Percentiles rank a stretch among this genome's conserved stretches.
Conservation (phyloP, 1,140 invertebrate species). For the Cepaea nemoralis region DNA sequence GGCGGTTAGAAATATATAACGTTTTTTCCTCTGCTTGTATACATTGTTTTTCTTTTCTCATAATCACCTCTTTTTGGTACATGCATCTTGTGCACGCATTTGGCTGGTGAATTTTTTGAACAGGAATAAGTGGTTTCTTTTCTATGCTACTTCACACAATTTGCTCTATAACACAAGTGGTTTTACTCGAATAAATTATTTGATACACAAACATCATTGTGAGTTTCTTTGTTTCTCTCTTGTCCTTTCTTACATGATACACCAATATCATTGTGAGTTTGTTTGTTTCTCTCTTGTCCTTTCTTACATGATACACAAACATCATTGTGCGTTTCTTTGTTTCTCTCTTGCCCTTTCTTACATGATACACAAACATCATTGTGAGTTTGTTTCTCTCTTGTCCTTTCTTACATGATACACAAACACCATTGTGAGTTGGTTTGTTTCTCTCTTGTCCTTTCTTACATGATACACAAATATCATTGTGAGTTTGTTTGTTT, state of each 20-base stretch:
- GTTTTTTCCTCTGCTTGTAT: not conserved
- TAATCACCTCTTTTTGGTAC: not conserved
- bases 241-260: not conserved
- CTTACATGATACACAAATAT: too few species aligned
- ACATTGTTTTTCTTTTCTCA: not conserved
- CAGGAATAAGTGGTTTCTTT: not conserved
- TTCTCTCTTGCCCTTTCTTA: too few species aligned
- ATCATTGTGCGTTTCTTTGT: too few species aligned
- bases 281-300: too few species aligned
- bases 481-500: too few species aligned
- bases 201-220: slow-evolving; percentile 22
- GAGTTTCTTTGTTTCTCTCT: not conserved
- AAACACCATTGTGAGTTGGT: too few species aligned
- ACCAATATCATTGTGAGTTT: too few species aligned
- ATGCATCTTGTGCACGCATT: not conserved
- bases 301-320: too few species aligned
- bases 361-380: too few species aligned
- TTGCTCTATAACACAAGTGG: slow-evolving; percentile 39
- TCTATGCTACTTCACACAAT: slow-evolving; percentile 26
- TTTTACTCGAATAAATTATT: slow-evolving; percentile 45
- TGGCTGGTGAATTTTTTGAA: not conserved
- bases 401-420: too few species aligned
- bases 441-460: too few species aligned
- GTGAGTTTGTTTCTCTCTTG: too few species aligned
- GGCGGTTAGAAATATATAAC: not conserved